Evolutionary conservation across 1,140 invertebrate genomes (phyloP).

Genomic region (Drosophila suzukii): DNA sequence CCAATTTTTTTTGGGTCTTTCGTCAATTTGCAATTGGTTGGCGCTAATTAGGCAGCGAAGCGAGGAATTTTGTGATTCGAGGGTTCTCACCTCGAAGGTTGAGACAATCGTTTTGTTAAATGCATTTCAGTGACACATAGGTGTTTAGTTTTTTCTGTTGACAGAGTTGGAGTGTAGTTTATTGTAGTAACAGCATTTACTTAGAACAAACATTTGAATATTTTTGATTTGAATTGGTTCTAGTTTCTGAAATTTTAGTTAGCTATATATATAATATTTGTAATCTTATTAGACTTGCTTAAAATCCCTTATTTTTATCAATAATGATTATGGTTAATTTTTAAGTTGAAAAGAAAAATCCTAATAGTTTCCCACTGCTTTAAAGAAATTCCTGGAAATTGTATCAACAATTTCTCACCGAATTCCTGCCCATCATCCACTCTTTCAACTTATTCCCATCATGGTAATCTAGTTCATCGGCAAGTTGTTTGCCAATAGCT

Average conservation of each 20-base stretch:
- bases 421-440: constrained; percentile 36
- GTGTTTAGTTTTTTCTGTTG: constrained; percentile 8
- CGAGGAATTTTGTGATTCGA: constrained; percentile 40
- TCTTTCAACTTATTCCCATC: constrained; percentile 22
- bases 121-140: constrained; percentile 48
- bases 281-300: no score
- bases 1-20: constrained; percentile 60
- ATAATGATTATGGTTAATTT: not conserved
- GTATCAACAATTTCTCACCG: constrained; percentile 7
- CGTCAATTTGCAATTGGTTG: constrained; percentile 51
- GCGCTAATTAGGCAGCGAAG: constrained; percentile 68
- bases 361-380: not conserved
- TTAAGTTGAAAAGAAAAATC: not conserved
- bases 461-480: constrained; percentile 31
- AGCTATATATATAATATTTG: no score
- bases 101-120: constrained; percentile 34
- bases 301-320: no score
- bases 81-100: constrained; percentile 28
- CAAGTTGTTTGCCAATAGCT: constrained; percentile 47
- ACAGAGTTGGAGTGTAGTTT: not conserved
- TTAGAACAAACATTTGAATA: no score
- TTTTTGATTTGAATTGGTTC: no score
- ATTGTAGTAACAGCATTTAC: not conserved
- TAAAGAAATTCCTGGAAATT: not conserved
- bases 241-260: no score